These are phyloP conservation scores for Cetonia aurata DNA, from an alignment of 2,888 invertebrate species.

Conservation along the genomic window DNA sequence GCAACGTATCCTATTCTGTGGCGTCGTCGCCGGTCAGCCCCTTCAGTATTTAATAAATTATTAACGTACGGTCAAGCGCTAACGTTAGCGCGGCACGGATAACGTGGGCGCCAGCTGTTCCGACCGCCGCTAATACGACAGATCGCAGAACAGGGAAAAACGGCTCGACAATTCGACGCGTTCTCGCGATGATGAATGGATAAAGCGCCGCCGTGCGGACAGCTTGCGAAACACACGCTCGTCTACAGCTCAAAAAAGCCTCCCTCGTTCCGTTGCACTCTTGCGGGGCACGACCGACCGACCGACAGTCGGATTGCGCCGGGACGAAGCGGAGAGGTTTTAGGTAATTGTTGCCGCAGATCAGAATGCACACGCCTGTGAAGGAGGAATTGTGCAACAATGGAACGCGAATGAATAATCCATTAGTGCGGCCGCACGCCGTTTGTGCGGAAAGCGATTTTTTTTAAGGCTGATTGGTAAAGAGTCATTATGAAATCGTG, in stretches of 20 bases:
- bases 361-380: slow-evolving; percentile 27
- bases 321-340: neutral
- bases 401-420: slow-evolving; percentile 31
- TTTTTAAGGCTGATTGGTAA: slow-evolving; percentile 14
- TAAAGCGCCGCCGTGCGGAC: slow-evolving; percentile 8
- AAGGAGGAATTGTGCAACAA: slow-evolving; percentile 27
- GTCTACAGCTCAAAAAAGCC: too few relatives aligned
- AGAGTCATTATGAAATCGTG: slow-evolving; percentile 17
- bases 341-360: slow-evolving; percentile 18
- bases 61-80: slow-evolving; percentile 24
- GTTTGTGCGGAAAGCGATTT: slow-evolving; percentile 9
- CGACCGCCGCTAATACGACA: slow-evolving; percentile 18
- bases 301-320: too few relatives aligned
- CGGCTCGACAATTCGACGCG: slow-evolving; percentile 11
- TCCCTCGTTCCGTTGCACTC: too few relatives aligned
- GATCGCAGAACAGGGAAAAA: neutral
- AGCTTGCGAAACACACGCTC: slow-evolving; percentile 13
- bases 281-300: too few relatives aligned
- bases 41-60: slow-evolving; percentile 38
- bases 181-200: slow-evolving; percentile 19
- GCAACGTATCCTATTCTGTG: slow-evolving; percentile 14
- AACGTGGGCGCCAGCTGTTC: slow-evolving; percentile 15
- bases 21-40: slow-evolving; percentile 2
- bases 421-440: slow-evolving; percentile 16
- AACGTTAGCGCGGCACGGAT: neutral